phyloP scores from a whole-genome alignment of 2,797 vertebrate species.

The Anniella stebbinsi region DNA sequence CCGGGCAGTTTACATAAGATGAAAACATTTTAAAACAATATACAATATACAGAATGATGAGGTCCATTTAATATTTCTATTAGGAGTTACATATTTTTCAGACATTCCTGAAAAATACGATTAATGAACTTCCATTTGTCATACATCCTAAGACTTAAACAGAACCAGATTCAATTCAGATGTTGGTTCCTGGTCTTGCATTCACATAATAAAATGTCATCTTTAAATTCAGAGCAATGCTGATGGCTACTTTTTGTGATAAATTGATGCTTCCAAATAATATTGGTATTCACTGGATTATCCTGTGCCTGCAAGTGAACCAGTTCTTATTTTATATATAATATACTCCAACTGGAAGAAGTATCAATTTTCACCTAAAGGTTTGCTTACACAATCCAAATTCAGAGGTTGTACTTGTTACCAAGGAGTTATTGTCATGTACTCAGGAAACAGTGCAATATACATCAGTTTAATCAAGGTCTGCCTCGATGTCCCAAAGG shows the following conservation, averaged over 20 bases:
- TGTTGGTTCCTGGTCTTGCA: background rate
- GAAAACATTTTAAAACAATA: no score
- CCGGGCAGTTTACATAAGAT: no score
- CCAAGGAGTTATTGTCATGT: background rate
- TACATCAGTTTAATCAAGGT: background rate
- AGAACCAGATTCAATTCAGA: background rate
- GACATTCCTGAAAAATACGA: background rate
- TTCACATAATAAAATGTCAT: background rate
- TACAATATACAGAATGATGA: no score
- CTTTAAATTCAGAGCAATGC: slow-evolving; percentile 2
- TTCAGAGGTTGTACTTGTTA: background rate
- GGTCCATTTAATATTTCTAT: background rate
- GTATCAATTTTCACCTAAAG: background rate
- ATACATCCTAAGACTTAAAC: background rate
- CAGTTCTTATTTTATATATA: background rate
- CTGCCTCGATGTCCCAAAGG: background rate
- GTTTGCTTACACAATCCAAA: background rate
- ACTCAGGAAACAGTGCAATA: background rate
- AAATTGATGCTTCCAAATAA: background rate
- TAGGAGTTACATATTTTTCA: background rate
- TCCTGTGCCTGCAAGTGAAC: background rate
- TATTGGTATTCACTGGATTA: background rate
- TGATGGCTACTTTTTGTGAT: background rate
- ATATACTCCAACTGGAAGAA: background rate
- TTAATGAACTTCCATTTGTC: background rate